Base-by-base conservation (phyloP, 2,888 invertebrate species). In the Agrotis puta region DNA sequence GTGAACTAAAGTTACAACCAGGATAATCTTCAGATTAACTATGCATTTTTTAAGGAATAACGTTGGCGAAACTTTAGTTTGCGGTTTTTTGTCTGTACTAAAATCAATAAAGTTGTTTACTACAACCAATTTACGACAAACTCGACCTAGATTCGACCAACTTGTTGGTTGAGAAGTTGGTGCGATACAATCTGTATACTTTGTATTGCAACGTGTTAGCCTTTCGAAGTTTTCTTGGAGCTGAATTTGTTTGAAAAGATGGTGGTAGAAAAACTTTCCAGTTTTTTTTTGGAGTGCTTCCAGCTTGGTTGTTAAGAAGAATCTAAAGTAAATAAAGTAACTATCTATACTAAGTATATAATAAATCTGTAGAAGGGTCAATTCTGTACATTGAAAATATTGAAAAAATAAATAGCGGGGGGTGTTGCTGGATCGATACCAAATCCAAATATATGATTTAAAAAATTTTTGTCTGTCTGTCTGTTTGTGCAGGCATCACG, bases 91-190 rank as follows among this genome's bases (percentile, higher is more conserved):
- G 69, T 68, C 43, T n/a, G 24, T n/a, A 51, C 56, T 61, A 51
- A 51, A 58, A 47, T 69, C 58, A 74, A 81, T 79, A 80, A 85
- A 80, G 73, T 79, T 59, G 69, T 68, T 63, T 63, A 65, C 51
- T 72, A 72, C 48, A 56, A 45, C 64, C 73, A 67, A 74, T 74
- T 78, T 77, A 68, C 70, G 65, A 43, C 79, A 61, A 68, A 64
- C 67, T 64, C 66, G 74, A 70, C 84, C 82, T 64, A 72, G 43
- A 66, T 78, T 64, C 69, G 58, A 45, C 78, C 77, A 73, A 66
- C 50, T 73, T 70, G 73, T 80, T 75, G 77, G 63, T 56, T 64
- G 48, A 53, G 70, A 85, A 75, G 71, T 81, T 83, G 24, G 43
- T 9, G 48, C 57, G 64, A 80, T 62, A 54, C 57, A 64, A 65